These are phyloP conservation scores for Choristoneura fumiferana DNA, from an alignment of 1,140 invertebrate genomes.

Conservation along the genomic window DNA sequence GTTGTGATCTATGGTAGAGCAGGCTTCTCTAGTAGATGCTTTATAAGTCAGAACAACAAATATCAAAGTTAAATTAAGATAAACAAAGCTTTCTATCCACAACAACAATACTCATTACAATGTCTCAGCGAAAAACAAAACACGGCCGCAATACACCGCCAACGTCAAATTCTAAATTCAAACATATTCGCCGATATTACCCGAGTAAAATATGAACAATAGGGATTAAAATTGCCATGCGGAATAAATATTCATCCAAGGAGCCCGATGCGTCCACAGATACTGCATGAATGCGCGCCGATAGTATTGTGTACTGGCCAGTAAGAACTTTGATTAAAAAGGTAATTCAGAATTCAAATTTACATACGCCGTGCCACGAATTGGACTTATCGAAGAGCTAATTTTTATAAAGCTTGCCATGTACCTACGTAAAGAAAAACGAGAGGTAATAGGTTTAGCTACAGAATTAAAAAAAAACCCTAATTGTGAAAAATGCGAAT, in stretches of 20 bases:
- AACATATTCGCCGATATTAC: constrained; percentile 12
- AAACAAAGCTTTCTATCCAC: no score
- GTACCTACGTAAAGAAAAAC: no score
- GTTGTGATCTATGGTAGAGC: no score
- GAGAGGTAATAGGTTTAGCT: no score
- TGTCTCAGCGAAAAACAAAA: neutral
- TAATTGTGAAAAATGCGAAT: no score
- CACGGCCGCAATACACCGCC: constrained; percentile 12
- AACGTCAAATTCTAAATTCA: constrained; percentile 17
- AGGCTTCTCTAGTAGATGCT: no score
- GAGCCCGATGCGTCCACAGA: constrained; percentile 49
- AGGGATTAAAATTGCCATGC: constrained; percentile 42
- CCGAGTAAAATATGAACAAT: constrained; percentile 51
- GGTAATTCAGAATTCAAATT: constrained; percentile 64
- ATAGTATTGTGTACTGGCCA: constrained; percentile 59
- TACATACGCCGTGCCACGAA: constrained; percentile 66
- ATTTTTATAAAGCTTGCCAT: no score
- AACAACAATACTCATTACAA: no score
- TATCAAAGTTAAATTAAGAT: no score
- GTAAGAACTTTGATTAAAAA: constrained; percentile 66
- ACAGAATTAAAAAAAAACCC: no score
- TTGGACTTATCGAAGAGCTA: constrained; percentile 52
- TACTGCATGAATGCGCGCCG: constrained; percentile 50
- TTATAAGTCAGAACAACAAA: no score
- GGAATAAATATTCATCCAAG: constrained; percentile 67